phyloP scores from a whole-genome alignment of 2,113 vertebrate genomes.

The Triplophysa siluroides region DNA sequence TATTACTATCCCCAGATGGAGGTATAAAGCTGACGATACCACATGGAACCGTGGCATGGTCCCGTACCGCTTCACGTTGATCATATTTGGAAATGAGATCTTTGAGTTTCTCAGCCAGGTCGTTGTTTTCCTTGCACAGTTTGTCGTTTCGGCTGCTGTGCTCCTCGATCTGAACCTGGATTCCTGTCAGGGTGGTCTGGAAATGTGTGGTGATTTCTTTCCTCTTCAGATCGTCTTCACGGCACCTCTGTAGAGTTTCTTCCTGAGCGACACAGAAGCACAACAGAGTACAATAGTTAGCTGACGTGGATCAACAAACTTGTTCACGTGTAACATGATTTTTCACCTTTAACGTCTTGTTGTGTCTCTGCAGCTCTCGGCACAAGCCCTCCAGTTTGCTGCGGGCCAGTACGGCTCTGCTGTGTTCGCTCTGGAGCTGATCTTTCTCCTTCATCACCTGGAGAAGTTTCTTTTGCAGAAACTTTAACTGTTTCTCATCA shows the following conservation, averaged over 20 bases:
- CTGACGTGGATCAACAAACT: too few relatives aligned
- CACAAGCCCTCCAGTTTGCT: slow-evolving; percentile 97
- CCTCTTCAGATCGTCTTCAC: slow-evolving; percentile 96
- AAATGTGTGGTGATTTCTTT: slow-evolving; percentile 98
- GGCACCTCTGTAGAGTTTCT: slow-evolving; percentile 90
- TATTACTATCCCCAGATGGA: too few relatives aligned
- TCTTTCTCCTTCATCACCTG: slow-evolving; percentile 94
- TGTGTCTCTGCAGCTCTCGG: slow-evolving; percentile 95
- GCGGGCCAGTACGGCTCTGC: slow-evolving; percentile 88
- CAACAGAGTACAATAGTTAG: too few relatives aligned
- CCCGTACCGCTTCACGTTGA: slow-evolving; percentile 90
- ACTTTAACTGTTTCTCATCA: slow-evolving; percentile 91
- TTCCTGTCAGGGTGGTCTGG: slow-evolving; percentile 91
- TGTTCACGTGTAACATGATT: not conserved
- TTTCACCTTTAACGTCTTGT: slow-evolving; percentile 94
- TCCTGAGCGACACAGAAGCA: slow-evolving; percentile 75
- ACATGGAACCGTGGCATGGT: not conserved
- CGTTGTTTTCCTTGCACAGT: slow-evolving; percentile 93
- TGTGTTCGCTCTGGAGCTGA: slow-evolving; percentile 93
- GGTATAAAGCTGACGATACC: too few relatives aligned
- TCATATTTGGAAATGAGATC: slow-evolving; percentile 95
- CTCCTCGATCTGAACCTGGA: slow-evolving; percentile 96
- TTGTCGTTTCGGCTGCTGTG: slow-evolving; percentile 94
- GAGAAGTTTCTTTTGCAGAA: slow-evolving; percentile 88
- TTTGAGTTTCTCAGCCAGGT: slow-evolving; percentile 93